Evolutionary conservation across 2,888 invertebrate genomes (phyloP).

Genomic region (Hylaea fasciaria): DNA sequence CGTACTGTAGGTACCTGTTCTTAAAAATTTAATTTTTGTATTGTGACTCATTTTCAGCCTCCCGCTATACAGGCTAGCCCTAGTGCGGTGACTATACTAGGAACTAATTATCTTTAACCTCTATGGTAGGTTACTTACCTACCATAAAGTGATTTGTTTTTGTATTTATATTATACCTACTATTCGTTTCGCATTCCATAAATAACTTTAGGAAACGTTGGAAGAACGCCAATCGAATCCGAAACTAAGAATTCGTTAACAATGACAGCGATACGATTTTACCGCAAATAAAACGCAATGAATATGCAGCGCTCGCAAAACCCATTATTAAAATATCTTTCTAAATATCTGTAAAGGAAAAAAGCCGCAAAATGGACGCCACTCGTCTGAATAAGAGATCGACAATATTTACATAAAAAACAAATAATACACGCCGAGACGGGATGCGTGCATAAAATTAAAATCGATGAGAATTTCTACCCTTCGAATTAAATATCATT

Average conservation of each 20-base stretch:
- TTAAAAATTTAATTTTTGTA: no score
- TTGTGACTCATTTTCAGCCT: no score
- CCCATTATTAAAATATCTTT: slow-evolving; percentile 68
- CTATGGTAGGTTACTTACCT: no score
- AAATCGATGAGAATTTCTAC: slow-evolving; percentile 84
- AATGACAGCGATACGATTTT: slow-evolving; percentile 37
- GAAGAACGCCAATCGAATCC: slow-evolving; percentile 32
- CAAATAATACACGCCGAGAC: slow-evolving; percentile 80
- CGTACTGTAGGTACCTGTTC: no score
- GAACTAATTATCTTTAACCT: no score
- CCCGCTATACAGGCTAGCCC: no score
- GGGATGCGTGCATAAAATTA: slow-evolving; percentile 84
- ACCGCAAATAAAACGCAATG: slow-evolving; percentile 39
- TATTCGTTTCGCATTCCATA: slow-evolving; percentile 30
- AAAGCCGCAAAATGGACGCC: slow-evolving; percentile 72
- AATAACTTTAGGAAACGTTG: slow-evolving; percentile 40
- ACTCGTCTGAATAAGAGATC: slow-evolving; percentile 77
- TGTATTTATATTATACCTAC: no score
- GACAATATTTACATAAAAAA: slow-evolving; percentile 83
- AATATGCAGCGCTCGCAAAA: slow-evolving; percentile 60
- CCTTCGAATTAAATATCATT: slow-evolving; percentile 84
- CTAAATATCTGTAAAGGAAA: slow-evolving; percentile 70
- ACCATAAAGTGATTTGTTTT: no score
- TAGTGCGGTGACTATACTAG: no score
- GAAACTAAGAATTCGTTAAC: slow-evolving; percentile 41